These are phyloP conservation scores for Eremobia ochroleuca DNA, from an alignment of 2,888 invertebrate species.

Conservation along the genomic window DNA sequence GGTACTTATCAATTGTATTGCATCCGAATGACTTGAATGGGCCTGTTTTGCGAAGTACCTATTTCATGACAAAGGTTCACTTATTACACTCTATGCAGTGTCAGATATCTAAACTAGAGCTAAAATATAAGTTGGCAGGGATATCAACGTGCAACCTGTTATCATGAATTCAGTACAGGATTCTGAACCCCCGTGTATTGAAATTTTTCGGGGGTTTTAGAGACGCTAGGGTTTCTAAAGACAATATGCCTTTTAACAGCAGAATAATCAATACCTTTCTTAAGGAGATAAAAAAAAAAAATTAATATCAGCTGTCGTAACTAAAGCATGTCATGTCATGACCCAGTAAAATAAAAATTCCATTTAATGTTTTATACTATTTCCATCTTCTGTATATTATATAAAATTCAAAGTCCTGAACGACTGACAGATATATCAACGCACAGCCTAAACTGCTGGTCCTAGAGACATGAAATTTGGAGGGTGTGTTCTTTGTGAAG, in stretches of 20 bases:
- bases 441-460: too few species aligned
- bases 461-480: too few species aligned
- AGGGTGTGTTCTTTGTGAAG: too few species aligned
- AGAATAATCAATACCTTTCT: neutral
- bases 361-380: neutral
- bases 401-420: too few species aligned
- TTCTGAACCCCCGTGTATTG: neutral
- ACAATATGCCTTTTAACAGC: neutral
- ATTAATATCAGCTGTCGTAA: neutral
- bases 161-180: neutral
- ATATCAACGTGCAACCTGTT: neutral
- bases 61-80: slow-evolving; percentile 26
- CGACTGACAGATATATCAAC: too few species aligned
- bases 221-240: neutral
- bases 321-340: neutral
- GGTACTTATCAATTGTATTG: slow-evolving; percentile 56
- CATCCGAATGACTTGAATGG: slow-evolving; percentile 48
- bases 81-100: neutral
- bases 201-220: too few species aligned
- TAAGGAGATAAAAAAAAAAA: neutral
- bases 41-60: slow-evolving; percentile 37
- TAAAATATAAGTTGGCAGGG: neutral
- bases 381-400: too few species aligned
- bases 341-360: neutral
- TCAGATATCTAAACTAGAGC: neutral